phyloP scores from a whole-genome alignment of 2,888 invertebrate species.

The Drosophila prostipennis region DNA sequence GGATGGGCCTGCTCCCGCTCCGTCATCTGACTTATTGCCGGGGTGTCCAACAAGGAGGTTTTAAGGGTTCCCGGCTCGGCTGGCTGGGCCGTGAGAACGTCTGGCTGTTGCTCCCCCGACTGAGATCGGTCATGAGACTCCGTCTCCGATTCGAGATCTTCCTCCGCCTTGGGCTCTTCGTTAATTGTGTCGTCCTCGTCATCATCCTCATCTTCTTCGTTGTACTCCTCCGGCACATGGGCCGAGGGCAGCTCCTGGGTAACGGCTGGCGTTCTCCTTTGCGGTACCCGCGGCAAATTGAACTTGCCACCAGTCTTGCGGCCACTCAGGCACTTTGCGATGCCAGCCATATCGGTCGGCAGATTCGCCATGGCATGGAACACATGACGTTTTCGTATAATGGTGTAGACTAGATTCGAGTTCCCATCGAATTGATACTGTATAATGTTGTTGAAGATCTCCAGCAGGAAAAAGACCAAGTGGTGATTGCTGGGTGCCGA shows the following conservation, averaged over 20 bases:
- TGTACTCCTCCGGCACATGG: slow-evolving; percentile 68
- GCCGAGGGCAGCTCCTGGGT: slow-evolving; percentile 67
- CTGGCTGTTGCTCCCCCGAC: slow-evolving; percentile 29
- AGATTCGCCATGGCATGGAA: slow-evolving; percentile 99
- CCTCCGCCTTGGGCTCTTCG: slow-evolving; percentile 81
- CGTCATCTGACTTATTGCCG: slow-evolving; percentile 95
- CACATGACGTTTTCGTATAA: slow-evolving; percentile 98
- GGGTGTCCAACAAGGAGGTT: slow-evolving; percentile 95
- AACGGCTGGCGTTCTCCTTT: slow-evolving; percentile 80
- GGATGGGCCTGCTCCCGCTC: slow-evolving; percentile 97
- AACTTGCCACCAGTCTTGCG: slow-evolving; percentile 84
- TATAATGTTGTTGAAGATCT: slow-evolving; percentile 99
- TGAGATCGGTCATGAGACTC: slow-evolving; percentile 71
- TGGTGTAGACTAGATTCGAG: slow-evolving; percentile 98
- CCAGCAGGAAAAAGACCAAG: slow-evolving; percentile 98
- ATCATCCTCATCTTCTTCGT: slow-evolving; percentile 69
- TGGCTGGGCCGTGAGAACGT: slow-evolving; percentile 89
- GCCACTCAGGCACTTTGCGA: slow-evolving; percentile 85
- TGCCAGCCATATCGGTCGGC: slow-evolving; percentile 95
- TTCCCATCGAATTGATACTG: slow-evolving; percentile 99
- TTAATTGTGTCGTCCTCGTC: slow-evolving; percentile 67
- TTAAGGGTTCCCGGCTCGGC: slow-evolving; percentile 97
- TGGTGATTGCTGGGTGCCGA: slow-evolving; percentile 98
- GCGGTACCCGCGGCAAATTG: slow-evolving; percentile 81
- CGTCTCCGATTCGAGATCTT: slow-evolving; percentile 75